Evolutionary conservation across 1,140 invertebrate species (phyloP).

Genomic region (Vanessa tameamea): DNA sequence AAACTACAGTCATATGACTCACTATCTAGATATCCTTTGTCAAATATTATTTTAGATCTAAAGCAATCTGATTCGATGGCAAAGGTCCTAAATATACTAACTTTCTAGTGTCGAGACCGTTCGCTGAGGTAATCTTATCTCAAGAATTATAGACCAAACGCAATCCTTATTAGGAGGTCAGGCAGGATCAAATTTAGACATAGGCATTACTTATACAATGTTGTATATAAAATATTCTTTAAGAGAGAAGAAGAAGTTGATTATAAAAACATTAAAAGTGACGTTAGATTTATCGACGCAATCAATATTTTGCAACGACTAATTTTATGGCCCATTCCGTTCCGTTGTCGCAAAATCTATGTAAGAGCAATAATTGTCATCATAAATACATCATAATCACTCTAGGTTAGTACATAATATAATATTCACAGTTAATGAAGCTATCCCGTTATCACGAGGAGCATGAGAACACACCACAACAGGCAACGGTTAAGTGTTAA

Average conservation of each 20-base stretch:
- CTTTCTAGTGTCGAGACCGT: conserved; percentile 31
- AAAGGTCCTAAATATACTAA: conserved; percentile 36
- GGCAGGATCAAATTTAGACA: conserved; percentile 18
- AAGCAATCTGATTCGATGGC: conserved; percentile 30
- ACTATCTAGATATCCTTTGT: conserved; percentile 29
- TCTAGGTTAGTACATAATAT: conserved; percentile 9
- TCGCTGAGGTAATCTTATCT: conserved; percentile 30
- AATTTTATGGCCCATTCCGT: too few species aligned
- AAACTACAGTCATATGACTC: conserved; percentile 23
- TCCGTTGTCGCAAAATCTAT: not conserved
- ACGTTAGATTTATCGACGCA: too few species aligned
- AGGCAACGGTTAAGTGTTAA: conserved; percentile 28
- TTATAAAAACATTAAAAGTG: too few species aligned
- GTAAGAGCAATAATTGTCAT: not conserved
- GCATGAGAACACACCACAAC: conserved; percentile 20
- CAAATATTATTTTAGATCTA: conserved; percentile 24
- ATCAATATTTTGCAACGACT: too few species aligned
- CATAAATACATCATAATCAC: not conserved
- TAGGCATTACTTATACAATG: not conserved
- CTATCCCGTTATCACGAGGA: conserved; percentile 19
- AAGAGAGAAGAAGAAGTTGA: too few species aligned
- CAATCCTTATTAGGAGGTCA: conserved; percentile 17
- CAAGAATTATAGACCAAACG: conserved; percentile 26
- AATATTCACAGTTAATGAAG: conserved; percentile 21
- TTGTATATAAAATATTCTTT: not conserved